Percentiles rank a stretch among this genome's conserved stretches.
Conservation (phyloP, 1,140 invertebrate genomes). For the Apis laboriosa region DNA sequence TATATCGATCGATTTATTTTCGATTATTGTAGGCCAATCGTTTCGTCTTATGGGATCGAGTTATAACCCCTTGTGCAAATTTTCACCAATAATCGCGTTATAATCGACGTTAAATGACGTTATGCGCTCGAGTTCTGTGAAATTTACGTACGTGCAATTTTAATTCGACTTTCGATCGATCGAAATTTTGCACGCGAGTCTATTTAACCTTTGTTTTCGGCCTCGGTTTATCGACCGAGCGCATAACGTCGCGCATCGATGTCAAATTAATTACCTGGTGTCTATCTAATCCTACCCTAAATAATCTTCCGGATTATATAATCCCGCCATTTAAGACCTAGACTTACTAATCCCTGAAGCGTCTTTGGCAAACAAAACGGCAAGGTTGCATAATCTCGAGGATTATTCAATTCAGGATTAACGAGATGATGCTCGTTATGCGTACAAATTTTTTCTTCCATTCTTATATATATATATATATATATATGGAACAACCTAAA, state of each 20-base stretch:
- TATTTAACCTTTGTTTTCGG: not conserved
- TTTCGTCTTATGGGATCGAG: too few species aligned
- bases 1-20: too few species aligned
- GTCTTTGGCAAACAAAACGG: constrained; percentile 62
- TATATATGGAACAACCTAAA: too few species aligned
- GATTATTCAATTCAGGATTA: constrained; percentile 63
- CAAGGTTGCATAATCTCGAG: constrained; percentile 59
- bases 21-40: too few species aligned
- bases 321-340: constrained; percentile 65
- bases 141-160: too few species aligned
- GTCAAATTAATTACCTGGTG: constrained; percentile 58
- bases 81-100: too few species aligned
- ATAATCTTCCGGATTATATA: constrained; percentile 63
- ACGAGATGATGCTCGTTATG: constrained; percentile 21
- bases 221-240: not conserved
- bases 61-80: too few species aligned
- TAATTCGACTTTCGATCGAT: not conserved
- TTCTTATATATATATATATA: not conserved
- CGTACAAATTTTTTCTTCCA: constrained; percentile 1
- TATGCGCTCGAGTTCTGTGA: too few species aligned
- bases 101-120: too few species aligned
- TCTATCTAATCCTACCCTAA: constrained; percentile 62
- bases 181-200: not conserved
- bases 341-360: constrained; percentile 61
- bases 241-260: constrained; percentile 21